Base-by-base conservation (phyloP, 2,888 invertebrate genomes). In the Lumbricus terrestris region DNA sequence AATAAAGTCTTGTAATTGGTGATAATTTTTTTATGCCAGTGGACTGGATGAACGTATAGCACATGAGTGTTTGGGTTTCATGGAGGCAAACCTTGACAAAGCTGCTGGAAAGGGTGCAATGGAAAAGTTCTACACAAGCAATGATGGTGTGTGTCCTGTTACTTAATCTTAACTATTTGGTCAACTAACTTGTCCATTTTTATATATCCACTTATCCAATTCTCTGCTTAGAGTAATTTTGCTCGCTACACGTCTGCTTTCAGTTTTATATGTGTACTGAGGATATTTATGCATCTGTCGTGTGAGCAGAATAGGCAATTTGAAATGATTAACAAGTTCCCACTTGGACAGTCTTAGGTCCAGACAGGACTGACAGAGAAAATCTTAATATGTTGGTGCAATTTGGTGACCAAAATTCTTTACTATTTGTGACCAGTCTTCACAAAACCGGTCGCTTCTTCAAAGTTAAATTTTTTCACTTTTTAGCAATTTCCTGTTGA, bases 51-150 rank as follows among this genome's bases (percentile, higher is more conserved):
- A 91, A 69, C 29, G 82, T 35, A 88, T 89, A 40, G 69, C 85
- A 18, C 83, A 38, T 91, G 96, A 96, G 92, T 96, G 97, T 95
- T 96, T 97, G 37, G 97, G 97, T 93, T 98, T 97, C 93, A 97
- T 98, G 96, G 97, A 98, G 94, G 97, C 97, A 93, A 96, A 98
- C 92, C 95, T 98, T 37, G 98, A 98, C 90, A 97, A 97, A 91
- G 96, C 97, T 0, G 96, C 97, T 0, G 98, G 98, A 0, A 96
- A 97, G 92, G 96, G 96, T 93, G 98, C 98, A 0, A 96, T 98
- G 93, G 97, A 97, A 93, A 96, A 96, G 91, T 97, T 98, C 93
- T 98, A 98, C 93, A 92, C 94, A 34, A 93, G 93, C 89, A 93
- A 93, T 89, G 93, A 93, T 91, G 94, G 95, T 94, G 2, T 90